Evolutionary conservation across 64 coral and sea anemone genomes (phyloP).

Genomic region (Acropora yongei): DNA sequence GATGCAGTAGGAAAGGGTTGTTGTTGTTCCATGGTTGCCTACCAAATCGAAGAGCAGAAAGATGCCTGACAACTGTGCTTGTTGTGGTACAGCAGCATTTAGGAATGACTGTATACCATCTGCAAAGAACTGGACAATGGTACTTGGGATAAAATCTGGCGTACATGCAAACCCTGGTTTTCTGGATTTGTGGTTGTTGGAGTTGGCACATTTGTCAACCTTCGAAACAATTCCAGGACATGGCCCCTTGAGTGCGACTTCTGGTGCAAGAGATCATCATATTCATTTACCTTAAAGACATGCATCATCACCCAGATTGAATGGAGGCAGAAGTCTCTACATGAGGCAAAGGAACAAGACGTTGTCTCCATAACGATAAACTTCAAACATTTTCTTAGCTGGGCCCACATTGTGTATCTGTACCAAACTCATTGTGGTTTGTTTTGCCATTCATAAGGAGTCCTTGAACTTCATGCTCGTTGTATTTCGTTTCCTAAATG

Average conservation of each 20-base stretch:
- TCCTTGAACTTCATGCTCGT: constrained; percentile 45
- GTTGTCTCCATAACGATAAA: constrained; percentile 57
- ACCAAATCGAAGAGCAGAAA: not conserved
- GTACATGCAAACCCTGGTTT: constrained; percentile 29
- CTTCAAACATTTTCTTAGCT: constrained; percentile 63
- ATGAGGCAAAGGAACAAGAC: constrained; percentile 30
- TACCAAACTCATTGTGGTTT: not conserved
- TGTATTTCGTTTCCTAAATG: constrained; percentile 35
- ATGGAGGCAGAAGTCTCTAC: constrained; percentile 59
- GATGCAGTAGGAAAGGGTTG: constrained; percentile 23
- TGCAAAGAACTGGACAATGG: constrained; percentile 21
- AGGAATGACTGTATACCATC: constrained; percentile 3
- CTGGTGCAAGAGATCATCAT: constrained; percentile 63
- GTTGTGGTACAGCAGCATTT: not conserved
- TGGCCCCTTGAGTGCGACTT: constrained; percentile 21
- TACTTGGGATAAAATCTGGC: constrained; percentile 15
- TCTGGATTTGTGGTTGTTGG: too few species aligned
- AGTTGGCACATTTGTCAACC: not conserved
- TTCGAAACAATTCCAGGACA: constrained; percentile 8
- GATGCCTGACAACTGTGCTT: not conserved
- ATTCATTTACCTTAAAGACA: constrained; percentile 68
- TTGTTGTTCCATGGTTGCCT: constrained; percentile 46
- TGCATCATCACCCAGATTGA: constrained; percentile 66
- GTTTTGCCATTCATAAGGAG: constrained; percentile 48
- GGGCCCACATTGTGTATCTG: constrained; percentile 24